Conservation (phyloP, 1,140 invertebrate species). For the Orchesella cincta region DNA sequence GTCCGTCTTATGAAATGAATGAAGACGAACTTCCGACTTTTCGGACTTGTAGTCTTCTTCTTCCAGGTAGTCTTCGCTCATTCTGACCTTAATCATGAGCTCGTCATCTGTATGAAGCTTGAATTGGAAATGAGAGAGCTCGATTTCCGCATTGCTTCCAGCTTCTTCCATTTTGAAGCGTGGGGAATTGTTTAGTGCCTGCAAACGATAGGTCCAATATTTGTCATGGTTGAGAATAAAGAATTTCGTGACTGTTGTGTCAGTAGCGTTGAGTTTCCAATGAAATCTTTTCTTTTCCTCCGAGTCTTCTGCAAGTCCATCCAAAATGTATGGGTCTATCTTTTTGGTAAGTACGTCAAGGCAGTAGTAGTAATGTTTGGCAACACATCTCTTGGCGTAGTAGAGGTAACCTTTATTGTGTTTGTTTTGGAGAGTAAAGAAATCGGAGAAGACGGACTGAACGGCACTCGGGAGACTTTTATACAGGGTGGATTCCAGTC, state of each 20-base stretch:
- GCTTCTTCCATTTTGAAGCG: conserved; percentile 39
- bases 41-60: conserved; percentile 33
- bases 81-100: conserved; percentile 32
- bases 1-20: conserved; percentile 36
- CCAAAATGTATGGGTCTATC: conserved; percentile 24
- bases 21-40: conserved; percentile 36
- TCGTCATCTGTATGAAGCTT: conserved; percentile 35
- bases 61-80: conserved; percentile 35
- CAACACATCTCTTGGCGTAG: conserved; percentile 41
- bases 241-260: conserved; percentile 27
- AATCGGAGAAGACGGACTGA: conserved; percentile 15
- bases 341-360: conserved; percentile 39
- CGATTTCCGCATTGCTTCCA: conserved; percentile 23
- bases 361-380: conserved; percentile 36
- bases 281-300: conserved; percentile 36
- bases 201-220: conserved; percentile 39
- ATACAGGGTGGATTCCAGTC: conserved; percentile 26
- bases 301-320: conserved; percentile 15
- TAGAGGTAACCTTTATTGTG: conserved; percentile 40
- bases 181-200: conserved; percentile 37
- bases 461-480: conserved; percentile 33
- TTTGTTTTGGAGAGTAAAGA: conserved; percentile 37
- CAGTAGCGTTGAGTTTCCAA: conserved; percentile 38
- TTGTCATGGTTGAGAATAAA: conserved; percentile 39
- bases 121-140: conserved; percentile 35